A percentile compares a stretch with the other conserved stretches of the same genome.
These are phyloP conservation scores for Drosophila busckii DNA, from an alignment of 1,140 invertebrate genomes.

Conservation along the genomic window DNA sequence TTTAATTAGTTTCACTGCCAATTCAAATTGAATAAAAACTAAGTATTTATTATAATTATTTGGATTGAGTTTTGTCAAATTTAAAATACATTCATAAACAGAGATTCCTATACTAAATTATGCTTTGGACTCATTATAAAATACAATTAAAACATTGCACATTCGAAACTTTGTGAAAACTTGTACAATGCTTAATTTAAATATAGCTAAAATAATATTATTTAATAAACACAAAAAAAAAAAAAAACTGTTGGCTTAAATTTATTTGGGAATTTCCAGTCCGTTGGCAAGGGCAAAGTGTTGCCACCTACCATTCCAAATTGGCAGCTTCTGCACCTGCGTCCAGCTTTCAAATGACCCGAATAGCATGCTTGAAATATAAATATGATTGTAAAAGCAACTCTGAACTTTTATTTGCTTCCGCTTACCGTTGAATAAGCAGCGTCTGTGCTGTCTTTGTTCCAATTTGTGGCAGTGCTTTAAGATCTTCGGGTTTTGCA, in stretches of 20 bases:
- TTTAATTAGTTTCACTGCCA: too few species aligned
- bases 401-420: not conserved
- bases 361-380: slow-evolving; percentile 13
- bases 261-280: not conserved
- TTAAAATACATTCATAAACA: too few species aligned
- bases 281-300: slow-evolving; percentile 20
- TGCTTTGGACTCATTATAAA: too few species aligned
- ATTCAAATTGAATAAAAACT: too few species aligned
- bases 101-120: too few species aligned
- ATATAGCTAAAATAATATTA: too few species aligned
- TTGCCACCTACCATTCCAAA: slow-evolving; percentile 40
- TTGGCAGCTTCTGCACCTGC: slow-evolving; percentile 33
- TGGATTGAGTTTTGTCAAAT: too few species aligned
- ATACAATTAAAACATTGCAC: too few species aligned
- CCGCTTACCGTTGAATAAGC: slow-evolving; percentile 27
- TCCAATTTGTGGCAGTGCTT: slow-evolving; percentile 39
- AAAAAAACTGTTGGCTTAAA: not conserved
- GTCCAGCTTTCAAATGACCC: slow-evolving; percentile 25
- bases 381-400: not conserved
- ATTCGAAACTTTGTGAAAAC: too few species aligned
- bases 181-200: too few species aligned
- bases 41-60: too few species aligned
- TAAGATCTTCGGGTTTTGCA: slow-evolving; percentile 28
- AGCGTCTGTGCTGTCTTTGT: slow-evolving; percentile 43
- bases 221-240: too few species aligned